Base-by-base conservation (phyloP, 1,140 invertebrate species). In the Antheraea mylitta region DNA sequence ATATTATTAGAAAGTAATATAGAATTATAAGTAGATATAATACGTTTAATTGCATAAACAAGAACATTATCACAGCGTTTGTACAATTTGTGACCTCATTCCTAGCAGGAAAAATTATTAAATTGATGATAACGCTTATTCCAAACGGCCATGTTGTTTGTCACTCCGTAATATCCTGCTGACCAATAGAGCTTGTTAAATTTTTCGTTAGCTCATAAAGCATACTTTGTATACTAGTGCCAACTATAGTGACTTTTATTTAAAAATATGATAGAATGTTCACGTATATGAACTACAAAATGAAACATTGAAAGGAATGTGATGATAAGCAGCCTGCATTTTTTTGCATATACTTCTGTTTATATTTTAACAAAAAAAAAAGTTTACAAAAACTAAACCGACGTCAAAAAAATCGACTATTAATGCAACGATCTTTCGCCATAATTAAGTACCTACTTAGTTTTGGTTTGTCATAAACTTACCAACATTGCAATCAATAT, bases 81-180 rank as follows among this genome's bases (percentile, higher is more conserved):
- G 80, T 87, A 83, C 87, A 79, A 81, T 79, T 88, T 89, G 79
- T 91, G 89, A 91, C 89, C 89, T 90, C 87, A 91, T 88, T 88
- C 83, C 71, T 82, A 82, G 76, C 83, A 90, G 87, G 87, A 90
- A 91, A 89, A 79, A 81, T 84, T 83, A 89, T 88, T 85, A 84
- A 89, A 87, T 87, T 87, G 82, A 82, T 83, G 77, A 91, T 89
- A 89, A 89, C 83, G 77, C 78, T 72, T 72, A 70, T 68, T 60
- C 60, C 72, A 68, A 66, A 69, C 79, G 71, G 82, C 79, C 83
- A 86, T 85, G 67, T 77, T 82, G 75, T 76, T 72, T 72, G 64
- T 71, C 72, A 75, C 63, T 36, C 18, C 38, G 11, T 66, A 74
- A 65, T 72, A 66, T 71, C 66, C 65, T 62, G 62, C 42, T 7